Base-by-base conservation (phyloP, 2,113 vertebrate species). In the Bufo gargarizans region DNA sequence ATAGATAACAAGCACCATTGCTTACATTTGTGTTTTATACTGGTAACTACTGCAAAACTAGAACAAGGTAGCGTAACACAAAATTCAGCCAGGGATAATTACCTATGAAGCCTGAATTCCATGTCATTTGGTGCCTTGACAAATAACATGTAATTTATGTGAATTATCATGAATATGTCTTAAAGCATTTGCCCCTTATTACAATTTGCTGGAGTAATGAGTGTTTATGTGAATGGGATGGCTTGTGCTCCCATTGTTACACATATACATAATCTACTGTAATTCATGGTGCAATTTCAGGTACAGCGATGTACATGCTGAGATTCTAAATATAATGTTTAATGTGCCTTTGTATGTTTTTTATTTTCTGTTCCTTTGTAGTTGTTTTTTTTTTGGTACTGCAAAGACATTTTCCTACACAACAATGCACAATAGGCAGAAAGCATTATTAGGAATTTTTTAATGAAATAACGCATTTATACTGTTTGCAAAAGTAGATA, bases 241-340 rank as follows among this genome's bases (percentile, higher is more conserved):
- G 22, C 63, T 69, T 55, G 4, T 69, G 55, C 47, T 83, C 45
- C 63, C 53, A 33, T 84, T 84, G 63, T 84, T 53, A 55, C 47
- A 69, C 63, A 69, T 22, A 83, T 65, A 83, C 67, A 83, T 49
- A 43, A 69, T 69, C 47, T 47, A 22, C 58, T 82, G 20, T 83
- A 67, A 83, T 83, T 83, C 61, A 47, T 22, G 61, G 47, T 65
- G 67, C 61, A 82, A 82, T 67, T 67, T 65, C 61, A 65, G 61
- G 61, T 67, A 4, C 63, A 82, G 33, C 11, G 11, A 82, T 63
- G 79, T 58, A 63, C 80, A 69, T 45, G 81, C 81, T 69, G 82
- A 55, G 82, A 8, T 55, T 69, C 82, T 69, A 53, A 84, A 84
- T 33, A n/a, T 67, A 83, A 84, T 65, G 49, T 22, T 47, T 50